A percentile compares a stretch with the other conserved stretches of the same genome.
Conservation (phyloP, 2,113 vertebrate genomes). For the Silurus meridionalis region DNA sequence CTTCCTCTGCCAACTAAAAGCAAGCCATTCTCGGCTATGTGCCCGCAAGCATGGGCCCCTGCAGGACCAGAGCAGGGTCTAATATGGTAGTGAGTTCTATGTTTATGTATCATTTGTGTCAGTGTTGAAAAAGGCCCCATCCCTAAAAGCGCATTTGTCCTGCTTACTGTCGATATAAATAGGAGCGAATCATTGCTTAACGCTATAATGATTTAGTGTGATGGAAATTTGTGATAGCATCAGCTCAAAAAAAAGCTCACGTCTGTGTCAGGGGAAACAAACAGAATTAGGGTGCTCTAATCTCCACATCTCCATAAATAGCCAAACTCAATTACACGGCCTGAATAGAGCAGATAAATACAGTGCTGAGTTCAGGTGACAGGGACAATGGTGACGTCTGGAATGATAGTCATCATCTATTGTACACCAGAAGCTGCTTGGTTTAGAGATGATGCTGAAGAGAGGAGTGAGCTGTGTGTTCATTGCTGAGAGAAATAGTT, state of each 20-base stretch:
- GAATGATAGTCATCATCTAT: conserved; percentile 37
- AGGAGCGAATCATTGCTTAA: conserved; percentile 53
- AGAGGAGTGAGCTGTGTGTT: conserved; percentile 44
- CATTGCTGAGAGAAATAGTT: neutral
- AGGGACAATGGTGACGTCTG: conserved; percentile 39
- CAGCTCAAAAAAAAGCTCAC: conserved; percentile 42
- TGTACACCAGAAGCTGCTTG: conserved; percentile 16
- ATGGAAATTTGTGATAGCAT: conserved; percentile 44
- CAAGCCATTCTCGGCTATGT: conserved; percentile 26
- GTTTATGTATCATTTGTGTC: conserved; percentile 52
- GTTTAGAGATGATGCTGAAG: conserved; percentile 20
- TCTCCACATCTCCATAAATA: conserved; percentile 55
- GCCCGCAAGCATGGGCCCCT: conserved; percentile 31
- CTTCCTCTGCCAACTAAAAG: conserved; percentile 37
- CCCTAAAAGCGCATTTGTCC: conserved; percentile 51
- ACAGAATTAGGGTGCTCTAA: conserved; percentile 50
- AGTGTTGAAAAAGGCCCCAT: conserved; percentile 49
- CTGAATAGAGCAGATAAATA: conserved; percentile 50
- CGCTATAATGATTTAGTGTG: conserved; percentile 52
- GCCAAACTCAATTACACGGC: conserved; percentile 48
- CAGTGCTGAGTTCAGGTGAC: conserved; percentile 41
- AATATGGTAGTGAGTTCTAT: conserved; percentile 32
- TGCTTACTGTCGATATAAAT: conserved; percentile 46
- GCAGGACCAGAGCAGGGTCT: conserved; percentile 40
- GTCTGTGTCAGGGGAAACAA: conserved; percentile 43